Evolutionary conservation across 2,888 invertebrate species (phyloP).

Genomic region (Stenoptilia bipunctidactyla): DNA sequence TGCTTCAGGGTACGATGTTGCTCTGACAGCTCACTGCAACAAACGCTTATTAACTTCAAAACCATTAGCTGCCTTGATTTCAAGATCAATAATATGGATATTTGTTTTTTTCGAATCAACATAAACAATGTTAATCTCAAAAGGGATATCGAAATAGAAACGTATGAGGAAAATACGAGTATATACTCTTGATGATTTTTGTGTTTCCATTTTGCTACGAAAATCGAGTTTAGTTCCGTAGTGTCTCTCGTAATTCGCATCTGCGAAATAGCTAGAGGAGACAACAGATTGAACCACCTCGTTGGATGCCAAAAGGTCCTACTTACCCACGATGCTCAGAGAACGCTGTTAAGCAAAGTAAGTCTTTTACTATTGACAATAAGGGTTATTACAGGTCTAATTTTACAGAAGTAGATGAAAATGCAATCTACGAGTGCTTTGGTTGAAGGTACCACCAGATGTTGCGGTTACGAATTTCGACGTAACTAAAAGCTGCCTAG

Average conservation of each 20-base stretch:
- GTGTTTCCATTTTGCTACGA: slow-evolving; percentile 46
- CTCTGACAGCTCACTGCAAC: neutral
- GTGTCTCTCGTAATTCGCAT: slow-evolving; percentile 47
- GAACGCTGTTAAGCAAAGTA: slow-evolving; percentile 19
- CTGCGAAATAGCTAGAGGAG: slow-evolving; percentile 55
- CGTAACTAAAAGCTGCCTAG: slow-evolving; percentile 53
- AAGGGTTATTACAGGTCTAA: slow-evolving; percentile 14
- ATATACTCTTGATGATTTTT: slow-evolving; percentile 2
- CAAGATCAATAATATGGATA: neutral
- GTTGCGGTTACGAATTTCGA: slow-evolving; percentile 61
- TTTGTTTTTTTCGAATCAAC: too few relatives aligned
- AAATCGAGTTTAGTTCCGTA: slow-evolving; percentile 38
- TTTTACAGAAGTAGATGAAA: slow-evolving; percentile 34
- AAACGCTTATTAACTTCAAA: neutral
- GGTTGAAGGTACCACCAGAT: slow-evolving; percentile 53
- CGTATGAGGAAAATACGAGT: too few relatives aligned
- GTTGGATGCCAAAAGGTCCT: slow-evolving; percentile 29
- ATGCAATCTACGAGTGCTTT: slow-evolving; percentile 52
- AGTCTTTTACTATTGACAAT: slow-evolving; percentile 15
- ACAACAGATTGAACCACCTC: slow-evolving; percentile 56
- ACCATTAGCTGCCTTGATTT: slow-evolving; percentile 10
- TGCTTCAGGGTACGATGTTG: neutral
- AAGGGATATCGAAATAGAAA: too few relatives aligned
- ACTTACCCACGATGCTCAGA: slow-evolving; percentile 22
- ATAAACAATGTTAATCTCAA: too few relatives aligned